phyloP scores from a whole-genome alignment of 2,888 invertebrate genomes.

The Nephrotoma flavescens region DNA sequence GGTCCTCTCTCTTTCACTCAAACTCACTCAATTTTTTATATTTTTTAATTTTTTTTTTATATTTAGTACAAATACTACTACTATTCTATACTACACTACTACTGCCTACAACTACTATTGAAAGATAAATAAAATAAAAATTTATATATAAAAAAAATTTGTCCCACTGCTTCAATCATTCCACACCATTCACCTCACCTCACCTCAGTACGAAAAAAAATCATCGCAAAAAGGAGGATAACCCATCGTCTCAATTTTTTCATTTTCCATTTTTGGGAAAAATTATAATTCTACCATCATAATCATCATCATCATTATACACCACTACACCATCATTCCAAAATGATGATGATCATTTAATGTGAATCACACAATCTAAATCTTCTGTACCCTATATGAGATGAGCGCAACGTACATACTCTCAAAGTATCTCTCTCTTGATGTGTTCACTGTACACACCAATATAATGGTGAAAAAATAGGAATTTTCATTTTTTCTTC shows the following conservation, averaged over 20 bases:
- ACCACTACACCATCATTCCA: background rate
- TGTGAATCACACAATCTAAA: background rate
- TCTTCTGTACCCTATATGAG: background rate
- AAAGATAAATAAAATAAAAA: background rate
- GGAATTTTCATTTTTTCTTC: background rate
- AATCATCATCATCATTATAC: background rate
- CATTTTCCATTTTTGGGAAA: background rate
- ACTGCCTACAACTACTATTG: background rate
- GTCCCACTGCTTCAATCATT: background rate
- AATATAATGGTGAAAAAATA: background rate
- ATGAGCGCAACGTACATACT: background rate
- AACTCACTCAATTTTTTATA: background rate
- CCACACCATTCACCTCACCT: background rate
- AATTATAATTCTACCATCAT: background rate
- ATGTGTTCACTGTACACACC: background rate
- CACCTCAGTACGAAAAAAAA: background rate
- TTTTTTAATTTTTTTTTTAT: constrained; percentile 2
- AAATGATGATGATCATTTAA: background rate
- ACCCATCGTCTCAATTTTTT: background rate
- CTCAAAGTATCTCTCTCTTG: background rate
- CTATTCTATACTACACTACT: constrained; percentile 3
- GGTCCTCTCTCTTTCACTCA: constrained; percentile 4
- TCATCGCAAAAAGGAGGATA: background rate
- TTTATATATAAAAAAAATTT: background rate
- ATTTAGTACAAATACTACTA: constrained; percentile 2